Conservation (phyloP, 2,888 invertebrate genomes). For the Ormyrus nitidulus region DNA sequence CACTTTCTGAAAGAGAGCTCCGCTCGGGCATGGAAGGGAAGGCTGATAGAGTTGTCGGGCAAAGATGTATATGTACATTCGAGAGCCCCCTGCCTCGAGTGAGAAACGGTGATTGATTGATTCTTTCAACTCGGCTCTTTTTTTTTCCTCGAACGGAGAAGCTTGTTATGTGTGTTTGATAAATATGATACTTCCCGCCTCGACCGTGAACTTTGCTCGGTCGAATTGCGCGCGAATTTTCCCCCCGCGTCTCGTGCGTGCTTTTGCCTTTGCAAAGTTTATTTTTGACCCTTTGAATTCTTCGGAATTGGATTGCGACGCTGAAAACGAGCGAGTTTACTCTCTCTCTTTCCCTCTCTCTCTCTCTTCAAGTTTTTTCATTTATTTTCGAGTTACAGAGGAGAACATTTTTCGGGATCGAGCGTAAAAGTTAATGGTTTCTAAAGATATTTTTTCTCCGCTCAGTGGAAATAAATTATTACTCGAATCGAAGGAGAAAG, state of each 20-base stretch:
- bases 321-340: too few relatives aligned
- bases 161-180: constrained; percentile 3
- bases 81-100: not conserved
- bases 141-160: not conserved
- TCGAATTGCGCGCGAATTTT: not conserved
- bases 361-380: too few relatives aligned
- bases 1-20: constrained; percentile 10
- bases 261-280: not conserved
- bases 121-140: constrained; percentile 15
- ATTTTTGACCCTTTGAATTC: not conserved
- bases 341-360: too few relatives aligned
- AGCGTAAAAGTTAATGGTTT: too few relatives aligned
- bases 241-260: not conserved
- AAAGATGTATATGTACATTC: not conserved
- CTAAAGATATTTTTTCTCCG: too few relatives aligned
- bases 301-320: not conserved
- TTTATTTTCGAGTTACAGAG: too few relatives aligned
- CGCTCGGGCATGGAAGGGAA: not conserved
- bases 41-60: not conserved
- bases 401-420: too few relatives aligned
- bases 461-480: too few relatives aligned
- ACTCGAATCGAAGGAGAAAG: not conserved
- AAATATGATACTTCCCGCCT: not conserved
- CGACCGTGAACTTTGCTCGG: not conserved
- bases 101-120: constrained; percentile 31